Percentiles rank a stretch among this genome's conserved stretches.
These are phyloP conservation scores for Dryas iulia DNA, from an alignment of 1,140 invertebrate species.

Conservation along the genomic window DNA sequence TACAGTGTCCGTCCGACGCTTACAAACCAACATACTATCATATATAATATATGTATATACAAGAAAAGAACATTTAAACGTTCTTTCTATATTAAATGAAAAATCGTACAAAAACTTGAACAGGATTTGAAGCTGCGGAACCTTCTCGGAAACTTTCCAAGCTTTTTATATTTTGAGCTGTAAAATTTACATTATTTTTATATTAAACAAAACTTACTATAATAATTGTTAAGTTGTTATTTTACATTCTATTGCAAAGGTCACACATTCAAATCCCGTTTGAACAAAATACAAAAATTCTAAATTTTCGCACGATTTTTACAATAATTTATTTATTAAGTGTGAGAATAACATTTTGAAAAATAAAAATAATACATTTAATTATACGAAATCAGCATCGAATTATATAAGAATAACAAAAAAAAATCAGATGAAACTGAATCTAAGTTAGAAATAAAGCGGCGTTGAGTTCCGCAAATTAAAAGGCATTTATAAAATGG, in stretches of 20 bases:
- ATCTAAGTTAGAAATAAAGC: too few relatives aligned
- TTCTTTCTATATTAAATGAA: not conserved
- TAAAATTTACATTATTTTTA: too few relatives aligned
- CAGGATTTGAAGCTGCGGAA: not conserved
- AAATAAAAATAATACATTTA: not conserved
- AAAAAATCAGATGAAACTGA: not conserved
- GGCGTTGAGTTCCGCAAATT: too few relatives aligned
- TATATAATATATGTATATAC: too few relatives aligned
- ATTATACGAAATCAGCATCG: not conserved
- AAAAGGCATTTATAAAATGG: too few relatives aligned
- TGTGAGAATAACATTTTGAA: not conserved
- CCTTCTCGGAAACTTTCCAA: not conserved
- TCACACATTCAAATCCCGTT: too few relatives aligned
- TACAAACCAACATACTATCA: not conserved
- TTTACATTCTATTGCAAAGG: too few relatives aligned
- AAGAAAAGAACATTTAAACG: not conserved
- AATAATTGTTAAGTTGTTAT: too few relatives aligned
- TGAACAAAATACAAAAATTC: too few relatives aligned
- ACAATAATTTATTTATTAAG: not conserved
- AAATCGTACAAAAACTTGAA: not conserved
- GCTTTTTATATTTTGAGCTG: too few relatives aligned
- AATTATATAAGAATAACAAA: not conserved
- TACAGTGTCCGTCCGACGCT: conserved; percentile 19
- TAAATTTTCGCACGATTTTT: not conserved
- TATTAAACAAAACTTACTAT: too few relatives aligned